These are phyloP conservation scores for Troides helena DNA, from an alignment of 2,888 invertebrate genomes.

Conservation along the genomic window DNA sequence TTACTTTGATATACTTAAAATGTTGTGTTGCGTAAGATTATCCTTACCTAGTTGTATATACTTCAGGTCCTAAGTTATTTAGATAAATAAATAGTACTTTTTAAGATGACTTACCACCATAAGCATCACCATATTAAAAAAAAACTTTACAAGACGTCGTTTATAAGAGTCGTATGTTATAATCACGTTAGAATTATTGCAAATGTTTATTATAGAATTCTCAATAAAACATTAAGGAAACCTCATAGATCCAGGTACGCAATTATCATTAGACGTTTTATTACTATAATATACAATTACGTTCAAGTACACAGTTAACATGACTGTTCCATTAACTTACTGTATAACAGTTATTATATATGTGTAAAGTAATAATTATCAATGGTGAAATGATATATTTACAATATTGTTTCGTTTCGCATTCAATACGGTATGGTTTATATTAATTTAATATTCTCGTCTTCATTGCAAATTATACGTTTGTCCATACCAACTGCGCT, in stretches of 20 bases:
- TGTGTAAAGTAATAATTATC: neutral
- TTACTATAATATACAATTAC: slow-evolving; percentile 27
- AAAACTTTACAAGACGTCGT: neutral
- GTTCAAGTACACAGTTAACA: slow-evolving; percentile 29
- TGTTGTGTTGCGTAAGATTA: too few relatives aligned
- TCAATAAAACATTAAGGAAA: neutral
- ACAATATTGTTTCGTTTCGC: too few relatives aligned
- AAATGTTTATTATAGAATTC: neutral
- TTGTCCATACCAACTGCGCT: too few relatives aligned
- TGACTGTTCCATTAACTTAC: slow-evolving; percentile 29
- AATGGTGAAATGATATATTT: neutral
- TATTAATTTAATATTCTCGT: too few relatives aligned
- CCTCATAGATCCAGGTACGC: neutral
- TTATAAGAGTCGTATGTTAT: neutral
- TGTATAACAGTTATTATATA: slow-evolving; percentile 1
- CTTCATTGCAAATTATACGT: too few relatives aligned
- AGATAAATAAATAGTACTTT: too few relatives aligned
- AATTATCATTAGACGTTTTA: slow-evolving; percentile 22
- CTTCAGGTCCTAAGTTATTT: too few relatives aligned
- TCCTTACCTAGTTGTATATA: too few relatives aligned
- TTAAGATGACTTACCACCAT: neutral
- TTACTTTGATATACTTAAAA: too few relatives aligned
- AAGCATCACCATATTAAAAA: neutral
- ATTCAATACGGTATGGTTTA: too few relatives aligned
- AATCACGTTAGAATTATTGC: neutral